These are phyloP conservation scores for Aleiodes leptofemur DNA, from an alignment of 2,888 invertebrate genomes.

Conservation along the genomic window DNA sequence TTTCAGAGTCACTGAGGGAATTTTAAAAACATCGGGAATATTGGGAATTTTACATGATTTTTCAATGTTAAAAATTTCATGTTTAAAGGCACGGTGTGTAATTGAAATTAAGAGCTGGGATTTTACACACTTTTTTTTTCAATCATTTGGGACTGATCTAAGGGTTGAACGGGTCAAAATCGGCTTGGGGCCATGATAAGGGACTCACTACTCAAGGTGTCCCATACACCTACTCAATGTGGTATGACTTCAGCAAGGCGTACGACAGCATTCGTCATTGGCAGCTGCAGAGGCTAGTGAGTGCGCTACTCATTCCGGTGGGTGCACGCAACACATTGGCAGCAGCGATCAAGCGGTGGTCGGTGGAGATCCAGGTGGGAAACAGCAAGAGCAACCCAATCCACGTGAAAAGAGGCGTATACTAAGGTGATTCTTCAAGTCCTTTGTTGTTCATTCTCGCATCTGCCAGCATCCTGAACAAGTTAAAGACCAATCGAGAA, in stretches of 20 bases:
- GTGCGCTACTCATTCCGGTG: conserved; percentile 14
- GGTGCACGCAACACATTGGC: conserved; percentile 9
- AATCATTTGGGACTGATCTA: conserved; percentile 27
- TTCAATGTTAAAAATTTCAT: conserved; percentile 29
- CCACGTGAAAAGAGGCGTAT: conserved; percentile 32
- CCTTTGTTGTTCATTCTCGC: conserved; percentile 45
- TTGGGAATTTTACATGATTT: conserved; percentile 29
- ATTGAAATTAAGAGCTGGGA: conserved; percentile 24
- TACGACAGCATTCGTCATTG: conserved; percentile 44
- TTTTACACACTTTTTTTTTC: conserved; percentile 31
- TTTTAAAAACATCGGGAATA: background rate
- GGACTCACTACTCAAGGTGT: background rate
- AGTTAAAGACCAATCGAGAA: background rate
- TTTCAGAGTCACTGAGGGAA: background rate
- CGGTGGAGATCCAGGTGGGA: conserved; percentile 15
- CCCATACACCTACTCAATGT: conserved; percentile 50
- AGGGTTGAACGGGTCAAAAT: background rate
- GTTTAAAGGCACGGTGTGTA: conserved; percentile 34
- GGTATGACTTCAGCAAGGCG: conserved; percentile 51
- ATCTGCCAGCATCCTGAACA: conserved; percentile 10
- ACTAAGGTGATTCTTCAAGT: conserved; percentile 50
- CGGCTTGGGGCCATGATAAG: background rate
- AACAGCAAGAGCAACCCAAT: conserved; percentile 2
- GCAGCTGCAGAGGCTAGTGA: conserved; percentile 41
- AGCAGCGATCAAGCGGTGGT: conserved; percentile 19